Evolutionary conservation across 2,888 invertebrate genomes (phyloP), one percentile per base, ranked within the genome.

Genomic region (Thymelicus lineola): DNA sequence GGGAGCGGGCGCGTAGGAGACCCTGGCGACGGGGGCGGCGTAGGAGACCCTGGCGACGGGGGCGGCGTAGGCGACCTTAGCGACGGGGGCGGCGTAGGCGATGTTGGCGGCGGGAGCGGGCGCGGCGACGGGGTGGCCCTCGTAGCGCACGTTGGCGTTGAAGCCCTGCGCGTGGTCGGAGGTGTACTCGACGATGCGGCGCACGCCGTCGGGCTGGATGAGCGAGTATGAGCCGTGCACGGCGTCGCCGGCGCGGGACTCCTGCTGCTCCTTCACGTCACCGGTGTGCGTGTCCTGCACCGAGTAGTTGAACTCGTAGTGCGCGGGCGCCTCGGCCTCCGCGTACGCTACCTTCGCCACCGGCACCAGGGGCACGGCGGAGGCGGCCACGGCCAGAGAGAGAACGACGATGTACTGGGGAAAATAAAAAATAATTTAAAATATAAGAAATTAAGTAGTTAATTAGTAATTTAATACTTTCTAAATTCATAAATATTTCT

Each of bases 171-270:
- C 86, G 64, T 86, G 84, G 80, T 93, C 92, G 20, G 92, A 80
- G 77, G 89, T 87, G 86, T 93, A 93, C 71, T 92, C 91, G 7
- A 93, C 93, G 72, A 93, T 87, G 74, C 93, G 89, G 77, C 82
- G 86, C 53, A 88, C 86, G 0, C 94, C 93, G 62, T 94, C 93
- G 72, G 93, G 92, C 72, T 94, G 93, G 50, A 94, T 82, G n/a
- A 94, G 86, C 6, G 93, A 91, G 86, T 94, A 93, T 36, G 87
- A 90, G 72, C 94, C 93, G 61, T 90, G 90, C 58, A 93, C 90
- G 71, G 79, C 82, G 77, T 94, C 90, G 5, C 93, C 93, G 73
- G 81, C 77, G 75, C 93, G 93, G 62, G 84, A 77, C 75, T 94
- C 94, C 76, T 90, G 86, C 82, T 93, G 93, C 75, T 91, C 84